Percentiles rank a stretch among this genome's conserved stretches.
phyloP scores from a whole-genome alignment of 2,888 invertebrate species.

The Embidobia sp. region DNA sequence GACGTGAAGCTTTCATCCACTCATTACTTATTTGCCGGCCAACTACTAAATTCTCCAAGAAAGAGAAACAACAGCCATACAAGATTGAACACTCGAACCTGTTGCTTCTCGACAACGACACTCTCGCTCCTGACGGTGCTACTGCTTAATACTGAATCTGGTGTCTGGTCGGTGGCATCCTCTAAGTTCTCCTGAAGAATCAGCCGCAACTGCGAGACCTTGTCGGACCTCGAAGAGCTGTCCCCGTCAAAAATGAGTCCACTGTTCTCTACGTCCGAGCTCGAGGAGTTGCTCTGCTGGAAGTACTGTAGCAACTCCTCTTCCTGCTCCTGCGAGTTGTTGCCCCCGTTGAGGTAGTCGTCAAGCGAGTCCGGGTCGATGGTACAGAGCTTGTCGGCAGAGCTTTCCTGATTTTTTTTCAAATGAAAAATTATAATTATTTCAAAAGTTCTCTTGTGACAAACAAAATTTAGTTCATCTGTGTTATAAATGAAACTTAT shows the following conservation, averaged over 20 bases:
- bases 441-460: too few species aligned
- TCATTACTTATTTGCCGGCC: too few species aligned
- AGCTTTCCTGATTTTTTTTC: conserved; percentile 72
- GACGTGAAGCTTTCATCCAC: too few species aligned
- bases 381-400: conserved; percentile 84
- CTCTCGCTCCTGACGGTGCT: conserved; percentile 62
- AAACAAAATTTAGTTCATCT: too few species aligned
- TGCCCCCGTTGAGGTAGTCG: conserved; percentile 90
- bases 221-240: conserved; percentile 83
- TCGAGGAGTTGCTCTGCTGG: conserved; percentile 83
- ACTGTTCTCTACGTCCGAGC: conserved; percentile 75
- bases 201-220: conserved; percentile 88
- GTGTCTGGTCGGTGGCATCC: conserved; percentile 77
- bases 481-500: too few species aligned
- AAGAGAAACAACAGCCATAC: too few species aligned
- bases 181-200: conserved; percentile 87
- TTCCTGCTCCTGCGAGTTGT: conserved; percentile 90
- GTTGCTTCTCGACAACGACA: conserved; percentile 72
- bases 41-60: too few species aligned
- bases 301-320: conserved; percentile 93
- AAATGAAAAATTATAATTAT: too few species aligned
- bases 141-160: conserved; percentile 63
- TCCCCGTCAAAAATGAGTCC: conserved; percentile 69
- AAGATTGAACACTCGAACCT: too few species aligned
- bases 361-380: conserved; percentile 91